A percentile compares a stretch with the other conserved stretches of the same genome.
These are phyloP conservation scores for Pycnonotus jocosus DNA, from an alignment of 2,113 vertebrate species.

Conservation along the genomic window DNA sequence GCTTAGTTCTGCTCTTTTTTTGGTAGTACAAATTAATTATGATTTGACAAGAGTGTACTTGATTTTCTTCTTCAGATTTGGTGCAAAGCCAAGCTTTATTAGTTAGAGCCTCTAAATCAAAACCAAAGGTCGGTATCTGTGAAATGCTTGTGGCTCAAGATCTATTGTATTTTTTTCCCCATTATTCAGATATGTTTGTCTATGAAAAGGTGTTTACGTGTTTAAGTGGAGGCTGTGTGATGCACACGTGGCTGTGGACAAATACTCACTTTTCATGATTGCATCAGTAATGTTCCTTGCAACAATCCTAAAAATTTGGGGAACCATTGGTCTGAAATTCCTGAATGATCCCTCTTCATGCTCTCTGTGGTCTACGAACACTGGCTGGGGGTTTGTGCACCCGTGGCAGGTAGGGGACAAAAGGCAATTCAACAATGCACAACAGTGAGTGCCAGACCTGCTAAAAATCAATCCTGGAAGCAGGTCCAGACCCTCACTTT, in stretches of 20 bases:
- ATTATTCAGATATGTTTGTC: not conserved
- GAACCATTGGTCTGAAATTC: not conserved
- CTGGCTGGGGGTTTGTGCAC: not conserved
- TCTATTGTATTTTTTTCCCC: not conserved
- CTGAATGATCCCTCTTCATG: rapidly evolving
- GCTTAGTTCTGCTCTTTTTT: constrained; percentile 38
- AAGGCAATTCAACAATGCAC: not conserved
- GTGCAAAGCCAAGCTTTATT: constrained; percentile 24
- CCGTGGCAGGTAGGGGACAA: not conserved
- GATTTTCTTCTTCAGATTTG: constrained; percentile 46
- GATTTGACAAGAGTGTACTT: constrained; percentile 49
- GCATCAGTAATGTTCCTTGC: not conserved
- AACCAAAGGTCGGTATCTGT: constrained; percentile 42
- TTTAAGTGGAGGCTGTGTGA: not conserved
- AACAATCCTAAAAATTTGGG: not conserved
- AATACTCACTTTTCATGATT: not conserved
- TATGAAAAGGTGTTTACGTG: not conserved
- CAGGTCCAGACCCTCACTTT: not conserved
- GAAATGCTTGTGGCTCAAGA: not conserved
- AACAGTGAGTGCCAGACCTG: not conserved
- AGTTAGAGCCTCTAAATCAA: constrained; percentile 42
- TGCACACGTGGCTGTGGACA: not conserved
- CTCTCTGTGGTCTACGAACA: rapidly evolving
- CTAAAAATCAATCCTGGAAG: not conserved
- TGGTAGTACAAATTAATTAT: constrained; percentile 59